These are phyloP conservation scores for Augiades crinisus DNA, from an alignment of 2,888 invertebrate species.

Conservation along the genomic window DNA sequence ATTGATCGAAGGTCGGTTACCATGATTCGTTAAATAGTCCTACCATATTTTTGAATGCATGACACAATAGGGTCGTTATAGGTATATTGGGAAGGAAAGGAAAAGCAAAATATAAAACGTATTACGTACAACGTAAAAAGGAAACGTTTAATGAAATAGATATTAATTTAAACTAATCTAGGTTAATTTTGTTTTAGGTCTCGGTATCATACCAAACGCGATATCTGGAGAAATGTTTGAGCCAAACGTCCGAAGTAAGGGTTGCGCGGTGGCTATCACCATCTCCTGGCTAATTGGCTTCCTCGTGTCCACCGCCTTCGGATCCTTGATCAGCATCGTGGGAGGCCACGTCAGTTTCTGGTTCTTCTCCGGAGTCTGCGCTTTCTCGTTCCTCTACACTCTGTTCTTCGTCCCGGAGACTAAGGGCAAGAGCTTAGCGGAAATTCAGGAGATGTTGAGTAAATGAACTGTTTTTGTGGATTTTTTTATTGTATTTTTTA, in stretches of 20 bases:
- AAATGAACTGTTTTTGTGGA: too few species aligned
- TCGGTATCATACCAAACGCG: conserved; percentile 35
- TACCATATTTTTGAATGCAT: too few species aligned
- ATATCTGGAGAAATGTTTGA: conserved; percentile 37
- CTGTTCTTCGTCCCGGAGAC: conserved; percentile 88
- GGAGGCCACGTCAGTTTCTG: conserved; percentile 84
- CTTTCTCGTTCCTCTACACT: conserved; percentile 82
- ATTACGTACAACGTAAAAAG: too few species aligned
- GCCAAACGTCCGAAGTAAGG: conserved; percentile 36
- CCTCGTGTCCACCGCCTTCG: conserved; percentile 32
- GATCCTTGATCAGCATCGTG: conserved; percentile 45
- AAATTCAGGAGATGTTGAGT: conserved; percentile 84
- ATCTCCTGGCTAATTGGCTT: conserved; percentile 33
- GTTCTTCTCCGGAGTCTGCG: conserved; percentile 73
- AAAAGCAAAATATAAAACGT: too few species aligned
- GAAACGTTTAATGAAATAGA: too few species aligned
- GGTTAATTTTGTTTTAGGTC: conserved; percentile 27
- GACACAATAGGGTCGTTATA: too few species aligned
- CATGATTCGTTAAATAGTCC: too few species aligned
- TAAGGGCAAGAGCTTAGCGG: conserved; percentile 87
- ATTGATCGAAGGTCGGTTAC: too few species aligned
- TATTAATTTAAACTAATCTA: too few species aligned
- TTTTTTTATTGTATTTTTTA: too few species aligned
- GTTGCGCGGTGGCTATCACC: conserved; percentile 32
- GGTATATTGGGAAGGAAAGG: too few species aligned